These are phyloP conservation scores for Myopa tessellatipennis DNA, from an alignment of 2,888 invertebrate species.

Conservation along the genomic window DNA sequence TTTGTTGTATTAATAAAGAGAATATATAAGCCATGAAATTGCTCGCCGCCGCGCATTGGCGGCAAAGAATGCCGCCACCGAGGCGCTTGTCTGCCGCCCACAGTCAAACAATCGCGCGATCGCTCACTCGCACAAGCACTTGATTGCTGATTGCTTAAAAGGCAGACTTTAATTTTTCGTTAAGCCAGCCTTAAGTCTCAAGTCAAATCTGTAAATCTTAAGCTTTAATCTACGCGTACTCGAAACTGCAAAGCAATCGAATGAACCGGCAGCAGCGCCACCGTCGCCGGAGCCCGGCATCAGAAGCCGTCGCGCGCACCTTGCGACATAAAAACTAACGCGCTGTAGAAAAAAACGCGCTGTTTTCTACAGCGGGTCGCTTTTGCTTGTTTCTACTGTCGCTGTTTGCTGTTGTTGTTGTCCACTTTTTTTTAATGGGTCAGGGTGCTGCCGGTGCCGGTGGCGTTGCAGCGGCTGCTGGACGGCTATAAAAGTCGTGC, in stretches of 20 bases:
- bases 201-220: constrained; percentile 19
- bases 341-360: not conserved
- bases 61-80: constrained; percentile 47
- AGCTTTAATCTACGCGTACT: not conserved
- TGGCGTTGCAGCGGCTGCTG: not conserved
- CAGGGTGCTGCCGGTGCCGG: constrained; percentile 11
- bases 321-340: constrained; percentile 40
- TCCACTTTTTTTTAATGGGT: constrained; percentile 17
- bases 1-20: not conserved
- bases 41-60: constrained; percentile 34
- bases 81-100: constrained; percentile 51
- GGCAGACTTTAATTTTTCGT: not conserved
- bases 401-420: constrained; percentile 1
- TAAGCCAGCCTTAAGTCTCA: not conserved
- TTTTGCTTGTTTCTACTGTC: not conserved
- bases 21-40: not conserved
- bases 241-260: not conserved
- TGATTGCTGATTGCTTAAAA: not conserved
- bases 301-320: constrained; percentile 43
- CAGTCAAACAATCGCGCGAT: constrained; percentile 29
- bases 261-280: not conserved
- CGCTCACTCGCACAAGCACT: not conserved
- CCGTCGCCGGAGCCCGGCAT: too few relatives aligned
- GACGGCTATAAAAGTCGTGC: not conserved
- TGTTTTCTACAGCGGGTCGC: not conserved